Conservation (phyloP, 2,888 invertebrate species). For the Meiosimyza platycephala region DNA sequence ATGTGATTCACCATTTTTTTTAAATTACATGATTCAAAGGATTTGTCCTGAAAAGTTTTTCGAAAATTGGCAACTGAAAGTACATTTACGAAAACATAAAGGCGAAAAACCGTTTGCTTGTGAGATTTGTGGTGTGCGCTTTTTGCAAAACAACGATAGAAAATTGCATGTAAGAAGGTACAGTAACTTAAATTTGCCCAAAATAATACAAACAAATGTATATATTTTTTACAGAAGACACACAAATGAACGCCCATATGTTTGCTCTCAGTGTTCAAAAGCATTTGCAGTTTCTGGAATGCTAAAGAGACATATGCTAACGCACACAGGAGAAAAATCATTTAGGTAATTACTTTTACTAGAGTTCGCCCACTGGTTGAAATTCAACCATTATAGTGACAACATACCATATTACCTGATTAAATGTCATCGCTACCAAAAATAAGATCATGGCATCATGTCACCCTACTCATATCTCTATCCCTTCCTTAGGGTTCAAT, state of each 20-base stretch:
- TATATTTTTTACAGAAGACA: slow-evolving; percentile 30
- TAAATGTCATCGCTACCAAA: too few species aligned
- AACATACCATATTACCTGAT: too few species aligned
- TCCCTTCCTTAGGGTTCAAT: too few species aligned
- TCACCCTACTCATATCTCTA: too few species aligned
- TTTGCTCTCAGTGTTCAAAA: not conserved
- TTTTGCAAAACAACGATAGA: slow-evolving; percentile 39
- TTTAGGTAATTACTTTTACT: too few species aligned
- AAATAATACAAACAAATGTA: slow-evolving; percentile 3
- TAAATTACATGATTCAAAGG: slow-evolving; percentile 13
- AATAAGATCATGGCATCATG: too few species aligned
- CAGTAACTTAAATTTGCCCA: not conserved
- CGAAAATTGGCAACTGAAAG: slow-evolving; percentile 38
- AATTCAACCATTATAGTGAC: too few species aligned
- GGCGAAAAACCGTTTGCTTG: slow-evolving; percentile 43
- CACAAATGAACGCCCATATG: too few species aligned
- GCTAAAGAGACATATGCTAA: too few species aligned
- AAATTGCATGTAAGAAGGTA: slow-evolving; percentile 33
- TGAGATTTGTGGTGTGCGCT: slow-evolving; percentile 34
- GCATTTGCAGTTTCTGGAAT: not conserved
- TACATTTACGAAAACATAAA: slow-evolving; percentile 41
- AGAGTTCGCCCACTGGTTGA: too few species aligned
- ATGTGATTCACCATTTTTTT: too few species aligned
- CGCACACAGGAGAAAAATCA: too few species aligned
- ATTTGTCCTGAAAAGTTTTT: slow-evolving; percentile 35